Percentiles rank a stretch among this genome's conserved stretches.
Evolutionary conservation across 2,888 invertebrate species (phyloP).

Genomic region (Lepidonotus clava): DNA sequence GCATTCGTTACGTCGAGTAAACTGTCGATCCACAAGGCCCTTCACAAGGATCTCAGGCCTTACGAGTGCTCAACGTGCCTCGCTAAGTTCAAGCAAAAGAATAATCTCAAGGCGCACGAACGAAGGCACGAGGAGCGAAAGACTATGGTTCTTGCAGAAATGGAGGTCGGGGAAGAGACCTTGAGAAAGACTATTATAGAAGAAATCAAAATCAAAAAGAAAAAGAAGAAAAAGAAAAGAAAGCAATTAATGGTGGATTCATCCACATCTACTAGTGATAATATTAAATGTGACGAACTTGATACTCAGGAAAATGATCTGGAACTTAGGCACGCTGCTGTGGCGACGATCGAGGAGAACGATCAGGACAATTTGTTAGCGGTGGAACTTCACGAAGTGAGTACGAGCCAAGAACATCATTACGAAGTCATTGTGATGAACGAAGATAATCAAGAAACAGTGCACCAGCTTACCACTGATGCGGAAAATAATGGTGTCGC

Average conservation of each 20-base stretch:
- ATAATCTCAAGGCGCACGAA: conserved; percentile 29
- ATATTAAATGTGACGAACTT: background rate
- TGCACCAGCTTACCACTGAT: background rate
- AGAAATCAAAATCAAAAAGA: conserved; percentile 24
- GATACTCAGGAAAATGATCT: background rate
- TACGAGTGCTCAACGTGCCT: conserved; percentile 21
- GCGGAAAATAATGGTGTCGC: background rate
- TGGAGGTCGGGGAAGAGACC: background rate
- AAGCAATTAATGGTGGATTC: conserved; percentile 19
- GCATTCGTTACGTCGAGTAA: conserved; percentile 41
- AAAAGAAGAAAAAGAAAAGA: background rate
- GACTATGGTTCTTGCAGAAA: background rate
- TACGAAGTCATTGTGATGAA: conserved; percentile 18
- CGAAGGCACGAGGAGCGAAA: background rate
- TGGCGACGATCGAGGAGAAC: background rate
- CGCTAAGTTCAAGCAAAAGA: conserved; percentile 42
- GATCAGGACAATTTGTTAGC: background rate
- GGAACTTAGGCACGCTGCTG: background rate
- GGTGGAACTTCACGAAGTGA: background rate
- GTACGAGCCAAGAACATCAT: background rate
- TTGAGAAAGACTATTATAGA: background rate
- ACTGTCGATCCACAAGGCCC: conserved; percentile 33
- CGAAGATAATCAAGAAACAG: background rate
- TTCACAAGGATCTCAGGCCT: conserved; percentile 11
- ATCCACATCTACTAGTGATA: background rate